Evolutionary conservation across 2,888 invertebrate genomes (phyloP), one percentile per base, ranked within the genome.

Genomic region (Drosophila multiciliata): DNA sequence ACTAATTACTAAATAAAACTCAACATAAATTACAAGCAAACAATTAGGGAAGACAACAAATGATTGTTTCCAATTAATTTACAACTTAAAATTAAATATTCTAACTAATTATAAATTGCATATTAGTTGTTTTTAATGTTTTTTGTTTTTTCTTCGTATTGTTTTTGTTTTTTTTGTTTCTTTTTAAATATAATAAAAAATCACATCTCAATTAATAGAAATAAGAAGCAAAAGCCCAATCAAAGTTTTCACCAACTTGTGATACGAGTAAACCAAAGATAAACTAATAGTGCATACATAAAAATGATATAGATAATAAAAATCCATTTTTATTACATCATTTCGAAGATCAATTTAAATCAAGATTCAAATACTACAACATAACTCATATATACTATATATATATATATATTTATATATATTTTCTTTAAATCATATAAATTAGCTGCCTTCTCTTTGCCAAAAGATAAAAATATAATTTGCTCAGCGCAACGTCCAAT

Each of bases 1-100:
- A 74, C 66, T 82, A 82, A 80, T 75, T 68, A 78, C 78, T 78
- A 83, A 76, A 77, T 83, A 85, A 87, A 88, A 87, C 73, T 85
- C 77, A 90, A 87, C 84, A 89, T 84, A 87, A 90, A 78, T 79
- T 82, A 90, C 88, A 88, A 83, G 74, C 75, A 80, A 88, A 83
- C 79, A 73, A 81, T 72, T 63, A 32, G 83, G 89, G 89, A 88
- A 87, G 90, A 90, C 87, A 82, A 80, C 84, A 82, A 86, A 89
- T 75, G 59, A 68, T 85, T 82, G 78, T 75, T 61, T 78, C 35
- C 61, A 75, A 71, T 62, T 55, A 45, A 79, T 78, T 61, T 78
- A 78, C 80, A 76, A 79, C 75, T 80, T 68, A 78, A 71, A 59
- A 38, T 42, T 49, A 48, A 73, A 67, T 73, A 52, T 52, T 69